Evolutionary conservation across 2,888 invertebrate species (phyloP).

Genomic region (Scaptomyza polygonia): DNA sequence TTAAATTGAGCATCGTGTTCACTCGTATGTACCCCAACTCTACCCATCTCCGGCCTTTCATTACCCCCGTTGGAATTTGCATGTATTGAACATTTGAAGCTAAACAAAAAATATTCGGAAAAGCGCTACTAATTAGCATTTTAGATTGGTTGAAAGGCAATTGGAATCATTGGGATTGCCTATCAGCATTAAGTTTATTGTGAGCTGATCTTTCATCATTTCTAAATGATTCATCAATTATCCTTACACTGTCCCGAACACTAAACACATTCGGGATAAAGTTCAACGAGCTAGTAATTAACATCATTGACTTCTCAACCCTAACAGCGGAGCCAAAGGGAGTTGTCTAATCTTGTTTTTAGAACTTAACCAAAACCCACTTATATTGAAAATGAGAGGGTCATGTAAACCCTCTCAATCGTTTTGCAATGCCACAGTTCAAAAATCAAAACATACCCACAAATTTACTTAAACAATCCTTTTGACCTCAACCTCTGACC

Average conservation of each 20-base stretch:
- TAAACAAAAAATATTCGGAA: constrained; percentile 10
- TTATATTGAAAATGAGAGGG: not conserved
- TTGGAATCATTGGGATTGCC: not conserved
- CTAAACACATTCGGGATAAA: not conserved
- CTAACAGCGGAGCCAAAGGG: not conserved
- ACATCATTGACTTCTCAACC: constrained; percentile 36
- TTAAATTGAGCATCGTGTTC: constrained; percentile 48
- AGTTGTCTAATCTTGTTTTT: constrained; percentile 7
- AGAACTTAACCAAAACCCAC: constrained; percentile 8
- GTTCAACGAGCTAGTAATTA: constrained; percentile 60
- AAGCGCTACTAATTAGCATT: constrained; percentile 41
- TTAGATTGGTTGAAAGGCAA: not conserved
- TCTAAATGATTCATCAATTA: not conserved
- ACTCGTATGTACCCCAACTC: constrained; percentile 4
- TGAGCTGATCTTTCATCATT: not conserved
- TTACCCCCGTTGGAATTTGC: not conserved
- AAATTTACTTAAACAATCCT: constrained; percentile 27
- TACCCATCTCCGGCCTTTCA: not conserved
- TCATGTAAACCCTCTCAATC: constrained; percentile 12
- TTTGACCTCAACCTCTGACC: constrained; percentile 42
- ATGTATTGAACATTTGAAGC: constrained; percentile 6
- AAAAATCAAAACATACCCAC: constrained; percentile 31
- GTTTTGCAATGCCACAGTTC: constrained; percentile 18
- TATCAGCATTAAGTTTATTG: not conserved
- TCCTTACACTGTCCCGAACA: too few species aligned